A percentile compares a stretch with the other conserved stretches of the same genome.
phyloP scores from a whole-genome alignment of 2,888 invertebrate species.

The Drosophila merina region DNA sequence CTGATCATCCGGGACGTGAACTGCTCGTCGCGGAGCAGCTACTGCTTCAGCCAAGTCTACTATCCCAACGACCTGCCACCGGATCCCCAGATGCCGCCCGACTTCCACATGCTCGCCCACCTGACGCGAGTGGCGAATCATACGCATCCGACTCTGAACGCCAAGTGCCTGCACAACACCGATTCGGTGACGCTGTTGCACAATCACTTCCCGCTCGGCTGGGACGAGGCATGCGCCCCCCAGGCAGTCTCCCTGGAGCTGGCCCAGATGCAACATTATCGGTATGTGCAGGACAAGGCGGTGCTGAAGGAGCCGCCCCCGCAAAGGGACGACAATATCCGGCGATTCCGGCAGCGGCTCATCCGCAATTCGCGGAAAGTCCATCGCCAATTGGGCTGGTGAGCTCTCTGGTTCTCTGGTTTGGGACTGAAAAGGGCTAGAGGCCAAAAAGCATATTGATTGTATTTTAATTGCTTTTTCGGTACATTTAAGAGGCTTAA shows the following conservation, averaged over 20 bases:
- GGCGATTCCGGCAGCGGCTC: slow-evolving; percentile 53
- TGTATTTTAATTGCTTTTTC: slow-evolving; percentile 61
- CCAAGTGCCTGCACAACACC: slow-evolving; percentile 96
- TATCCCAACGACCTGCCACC: slow-evolving; percentile 91
- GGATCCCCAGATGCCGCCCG: slow-evolving; percentile 90
- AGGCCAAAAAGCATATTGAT: slow-evolving; percentile 40
- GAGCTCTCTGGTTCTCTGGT: too few species aligned
- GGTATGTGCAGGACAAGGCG: slow-evolving; percentile 90
- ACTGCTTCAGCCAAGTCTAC: slow-evolving; percentile 95
- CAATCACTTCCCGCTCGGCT: slow-evolving; percentile 95
- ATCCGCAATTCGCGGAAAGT: slow-evolving; percentile 28
- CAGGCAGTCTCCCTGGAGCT: slow-evolving; percentile 89
- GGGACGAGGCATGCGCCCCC: slow-evolving; percentile 91
- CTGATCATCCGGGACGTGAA: slow-evolving; percentile 84
- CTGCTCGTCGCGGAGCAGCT: slow-evolving; percentile 83
- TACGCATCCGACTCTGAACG: slow-evolving; percentile 92
- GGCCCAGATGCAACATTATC: slow-evolving; percentile 96
- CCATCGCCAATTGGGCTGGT: slow-evolving; percentile 37
- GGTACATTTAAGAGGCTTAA: slow-evolving; percentile 44
- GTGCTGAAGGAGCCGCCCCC: slow-evolving; percentile 89
- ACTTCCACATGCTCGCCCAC: slow-evolving; percentile 96
- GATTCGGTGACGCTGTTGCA: slow-evolving; percentile 93
- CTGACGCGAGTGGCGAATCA: slow-evolving; percentile 93
- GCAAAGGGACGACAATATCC: slow-evolving; percentile 89
- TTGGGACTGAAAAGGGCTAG: neutral